Evolutionary conservation across 2,113 vertebrate species (phyloP), one percentile per base, ranked within the genome.

Genomic region (Tyto alba): DNA sequence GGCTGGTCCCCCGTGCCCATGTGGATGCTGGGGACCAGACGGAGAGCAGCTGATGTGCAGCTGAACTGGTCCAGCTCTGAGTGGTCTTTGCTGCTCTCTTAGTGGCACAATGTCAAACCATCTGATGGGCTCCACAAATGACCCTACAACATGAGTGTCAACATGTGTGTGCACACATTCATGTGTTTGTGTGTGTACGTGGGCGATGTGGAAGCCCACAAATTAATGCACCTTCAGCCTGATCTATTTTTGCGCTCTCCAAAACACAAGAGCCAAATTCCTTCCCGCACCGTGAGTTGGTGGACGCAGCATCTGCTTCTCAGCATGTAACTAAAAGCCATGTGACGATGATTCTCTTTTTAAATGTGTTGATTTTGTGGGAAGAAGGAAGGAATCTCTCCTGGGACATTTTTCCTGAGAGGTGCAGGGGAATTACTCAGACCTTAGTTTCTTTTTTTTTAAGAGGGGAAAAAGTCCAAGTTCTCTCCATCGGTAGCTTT

Each of bases 221-320:
- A 4, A 34, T 4, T 0, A 16, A 69, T 1, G 32, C 47, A 74
- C 83, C 91, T 94, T 34, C 89, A 63, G 64, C 68, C 60, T 36
- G 72, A 47, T 84, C 89, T 92, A 68, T 81, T 92, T 94, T 22
- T 85, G 62, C 16, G 2, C 76, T 87, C 93, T 52, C 80, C 62
- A 12, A 64, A 53, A 27, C 11, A 27, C 30, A 30, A 36, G n/a
- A 88, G 82, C 80, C 71, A 41, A 66, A 40, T 38, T 75, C 78
- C 48, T 7, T 47, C 86, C 83, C 1, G 15, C 43, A 30, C 59
- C 0, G 1, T 2, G 48, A 92, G 94, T 38, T 53, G 89, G 93
- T 89, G 94, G 92, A 52, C 20, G 2, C 27, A 57, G 96, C 90
- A 92, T 75, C 86, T 95, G 95, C 87, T 84, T 73, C 90, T 92